Percentiles rank a stretch among this genome's conserved stretches.
These are phyloP conservation scores for Meloe dianella DNA, from an alignment of 2,888 invertebrate species.

Conservation along the genomic window DNA sequence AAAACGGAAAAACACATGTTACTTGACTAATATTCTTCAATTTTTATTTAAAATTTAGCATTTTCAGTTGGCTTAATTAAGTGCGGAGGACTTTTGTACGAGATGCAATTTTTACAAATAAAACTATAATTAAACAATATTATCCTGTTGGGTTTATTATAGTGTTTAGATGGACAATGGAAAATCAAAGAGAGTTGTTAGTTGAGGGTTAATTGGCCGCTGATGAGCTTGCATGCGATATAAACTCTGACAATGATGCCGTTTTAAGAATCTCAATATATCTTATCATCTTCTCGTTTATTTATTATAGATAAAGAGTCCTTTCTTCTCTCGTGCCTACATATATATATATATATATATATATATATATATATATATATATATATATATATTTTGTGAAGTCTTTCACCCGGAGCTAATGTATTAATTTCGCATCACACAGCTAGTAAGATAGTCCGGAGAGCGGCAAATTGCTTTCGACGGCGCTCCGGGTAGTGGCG, in stretches of 20 bases:
- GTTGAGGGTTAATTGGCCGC: constrained; percentile 28
- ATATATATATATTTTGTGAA: constrained; percentile 38
- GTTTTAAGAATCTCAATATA: neutral
- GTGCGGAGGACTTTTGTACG: neutral
- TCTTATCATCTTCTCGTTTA: neutral
- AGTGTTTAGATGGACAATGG: constrained; percentile 25
- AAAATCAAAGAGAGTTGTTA: constrained; percentile 33
- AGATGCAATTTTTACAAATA: constrained; percentile 12
- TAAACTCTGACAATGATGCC: neutral
- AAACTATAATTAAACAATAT: constrained; percentile 24
- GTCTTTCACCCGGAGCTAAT: constrained; percentile 52
- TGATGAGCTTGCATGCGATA: constrained; percentile 29
- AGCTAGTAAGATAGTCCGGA: constrained; percentile 46
- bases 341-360: neutral
- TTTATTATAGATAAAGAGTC: constrained; percentile 44
- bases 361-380: neutral
- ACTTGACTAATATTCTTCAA: neutral
- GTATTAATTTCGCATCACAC: constrained; percentile 54
- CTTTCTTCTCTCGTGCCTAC: constrained; percentile 15
- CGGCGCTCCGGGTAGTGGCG: constrained; percentile 66
- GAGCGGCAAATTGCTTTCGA: constrained; percentile 65
- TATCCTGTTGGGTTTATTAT: constrained; percentile 23
- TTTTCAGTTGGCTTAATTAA: neutral
- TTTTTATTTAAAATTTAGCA: neutral
- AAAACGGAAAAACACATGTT: neutral